Evolutionary conservation across 1,140 invertebrate species (phyloP).

Genomic region (Lerema accius): DNA sequence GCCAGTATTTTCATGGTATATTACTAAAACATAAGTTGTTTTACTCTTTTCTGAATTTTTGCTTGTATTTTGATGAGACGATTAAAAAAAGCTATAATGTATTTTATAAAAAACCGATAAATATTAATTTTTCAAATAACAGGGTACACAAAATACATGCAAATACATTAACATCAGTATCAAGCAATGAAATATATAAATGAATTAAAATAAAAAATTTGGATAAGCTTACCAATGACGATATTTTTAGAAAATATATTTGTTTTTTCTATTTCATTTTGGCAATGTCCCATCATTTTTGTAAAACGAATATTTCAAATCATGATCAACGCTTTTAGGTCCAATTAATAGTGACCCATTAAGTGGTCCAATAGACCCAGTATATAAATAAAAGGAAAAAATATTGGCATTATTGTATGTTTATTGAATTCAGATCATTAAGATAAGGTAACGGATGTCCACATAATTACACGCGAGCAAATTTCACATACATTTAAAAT

Average conservation of each 20-base stretch:
- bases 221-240: conserved; percentile 49
- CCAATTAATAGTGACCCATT: too few species aligned
- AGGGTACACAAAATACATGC: conserved; percentile 46
- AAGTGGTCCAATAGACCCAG: too few species aligned
- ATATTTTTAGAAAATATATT: conserved; percentile 38
- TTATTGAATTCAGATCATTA: too few species aligned
- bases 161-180: conserved; percentile 29
- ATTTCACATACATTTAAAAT: too few species aligned
- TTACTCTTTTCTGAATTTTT: neutral
- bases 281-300: conserved; percentile 6
- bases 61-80: neutral
- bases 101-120: conserved; percentile 3
- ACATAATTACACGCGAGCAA: too few species aligned
- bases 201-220: conserved; percentile 41
- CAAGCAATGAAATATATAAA: conserved; percentile 29
- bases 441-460: too few species aligned
- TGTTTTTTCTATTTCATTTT: conserved; percentile 11
- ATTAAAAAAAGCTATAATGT: conserved; percentile 1
- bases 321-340: neutral
- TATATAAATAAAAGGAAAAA: too few species aligned
- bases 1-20: neutral
- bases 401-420: too few species aligned
- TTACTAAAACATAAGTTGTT: neutral
- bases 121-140: conserved; percentile 37
- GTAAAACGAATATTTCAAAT: neutral